These are phyloP conservation scores for Embiotoca jacksoni DNA, from an alignment of 2,113 vertebrate genomes.

Conservation along the genomic window DNA sequence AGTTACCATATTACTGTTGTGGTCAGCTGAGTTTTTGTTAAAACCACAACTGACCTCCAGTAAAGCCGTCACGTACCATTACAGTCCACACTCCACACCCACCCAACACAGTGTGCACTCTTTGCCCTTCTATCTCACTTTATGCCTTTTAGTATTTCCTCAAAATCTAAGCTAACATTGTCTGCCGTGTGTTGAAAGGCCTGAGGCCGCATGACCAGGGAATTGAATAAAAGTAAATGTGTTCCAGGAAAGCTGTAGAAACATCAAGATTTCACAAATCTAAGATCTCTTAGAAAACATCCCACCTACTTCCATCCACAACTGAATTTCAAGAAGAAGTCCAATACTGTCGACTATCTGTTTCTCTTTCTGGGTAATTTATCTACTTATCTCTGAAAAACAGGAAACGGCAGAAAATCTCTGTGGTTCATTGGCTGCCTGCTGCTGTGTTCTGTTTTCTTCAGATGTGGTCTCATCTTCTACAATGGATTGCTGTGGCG, in stretches of 20 bases:
- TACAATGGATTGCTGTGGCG: slow-evolving; percentile 33
- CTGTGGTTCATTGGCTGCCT: neutral
- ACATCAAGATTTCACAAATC: slow-evolving; percentile 12
- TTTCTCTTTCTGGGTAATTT: slow-evolving; percentile 12
- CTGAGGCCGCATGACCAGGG: slow-evolving; percentile 9
- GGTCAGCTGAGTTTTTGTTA: slow-evolving; percentile 42
- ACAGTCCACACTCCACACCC: slow-evolving; percentile 31
- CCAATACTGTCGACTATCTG: neutral
- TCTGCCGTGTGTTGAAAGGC: slow-evolving; percentile 27
- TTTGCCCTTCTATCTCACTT: slow-evolving; percentile 31
- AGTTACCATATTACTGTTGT: slow-evolving; percentile 34
- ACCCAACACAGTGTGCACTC: slow-evolving; percentile 19
- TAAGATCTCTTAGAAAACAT: neutral
- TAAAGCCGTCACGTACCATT: slow-evolving; percentile 43
- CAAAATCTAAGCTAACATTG: slow-evolving; percentile 46
- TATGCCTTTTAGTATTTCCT: slow-evolving; percentile 54
- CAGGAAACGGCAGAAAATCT: neutral
- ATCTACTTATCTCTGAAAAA: slow-evolving; percentile 14
- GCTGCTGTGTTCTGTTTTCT: slow-evolving; percentile 24
- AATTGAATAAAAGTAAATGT: slow-evolving; percentile 16
- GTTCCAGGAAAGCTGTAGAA: neutral
- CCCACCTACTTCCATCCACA: neutral
- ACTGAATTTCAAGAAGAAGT: neutral
- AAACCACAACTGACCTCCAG: slow-evolving; percentile 45
- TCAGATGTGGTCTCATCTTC: slow-evolving; percentile 28